Evolutionary conservation across 92 coral and sea anemone genomes (phyloP), one percentile per base, ranked within the genome.

Genomic region (Siderastrea siderea): DNA sequence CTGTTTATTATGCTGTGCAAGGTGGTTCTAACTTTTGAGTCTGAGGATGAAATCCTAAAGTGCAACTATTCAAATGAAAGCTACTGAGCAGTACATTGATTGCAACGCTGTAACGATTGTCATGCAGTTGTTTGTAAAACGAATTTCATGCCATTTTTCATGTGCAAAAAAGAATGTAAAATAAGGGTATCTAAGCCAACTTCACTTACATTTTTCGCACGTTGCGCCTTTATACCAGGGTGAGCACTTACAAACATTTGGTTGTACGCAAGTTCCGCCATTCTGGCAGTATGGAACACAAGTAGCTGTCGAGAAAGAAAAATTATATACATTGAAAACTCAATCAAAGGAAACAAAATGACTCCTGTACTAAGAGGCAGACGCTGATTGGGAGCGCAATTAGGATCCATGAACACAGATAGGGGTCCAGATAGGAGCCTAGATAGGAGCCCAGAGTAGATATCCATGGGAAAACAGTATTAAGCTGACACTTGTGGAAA

Each of bases 261-360:
- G 96, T 4, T 64, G 52, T 0, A 14, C 46, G 47, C 98, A 93
- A 5, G 51, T 49, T 47, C 96, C 96, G 5, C 91, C 94, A 54
- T 95, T 93, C 58, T 87, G 70, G 66, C 98, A 95, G 76, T 57
- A 71, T 6, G 94, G 93, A n/a, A 69, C 60, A 70, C 98, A 95
- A 26, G 89, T 79, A 12, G 96, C 98, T 95, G 79, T 7, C 71
- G 73, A 70, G 11, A 47, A 58, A 85, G 13, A 47, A 26, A 19
- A 47, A 2, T 1, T 47, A 73, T 11, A 47, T 4, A 44, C n/a
- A 7, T 3, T 49, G 3, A 45, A 53, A 17, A 6, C 7, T 6
- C n/a, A 46, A 46, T 11, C 8, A 13, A 44, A 15, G 80, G 15
- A 26, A 26, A 26, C 38, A 26, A 26, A 26, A 26, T 26, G 38